Base-by-base conservation (phyloP, 2,797 vertebrate species). In the Oceanodroma leucorhoa region DNA sequence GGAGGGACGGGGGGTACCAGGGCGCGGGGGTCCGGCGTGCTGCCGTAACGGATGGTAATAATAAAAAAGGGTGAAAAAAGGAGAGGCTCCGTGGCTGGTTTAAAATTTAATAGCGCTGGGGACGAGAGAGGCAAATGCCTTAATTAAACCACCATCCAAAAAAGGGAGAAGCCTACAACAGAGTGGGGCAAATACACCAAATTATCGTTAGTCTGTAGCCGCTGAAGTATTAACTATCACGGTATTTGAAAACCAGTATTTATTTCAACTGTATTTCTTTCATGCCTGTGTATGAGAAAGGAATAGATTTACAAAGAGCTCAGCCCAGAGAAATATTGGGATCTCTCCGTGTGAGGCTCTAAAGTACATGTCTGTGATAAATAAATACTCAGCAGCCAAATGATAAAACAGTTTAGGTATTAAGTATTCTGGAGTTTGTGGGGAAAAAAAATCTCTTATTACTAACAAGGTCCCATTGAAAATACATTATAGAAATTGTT, bases 91-190 rank as follows among this genome's bases (percentile, higher is more conserved):
- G 2, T 58, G 78, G 58, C 83, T 89, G 93, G 94, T 90, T 96
- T 93, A 96, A 96, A 97, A 96, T 95, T 73, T 93, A 95, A 97
- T 92, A 93, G 93, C 87, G 34, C 14, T 55, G 92, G 82, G 86
- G 96, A 93, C 91, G 87, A 87, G 84, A 95, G 77, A 69, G 50
- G 71, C 70, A 94, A 95, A 93, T 79, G 82, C 64, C 57, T 93
- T 94, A 91, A 97, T 97, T 94, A 95, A 61, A 91, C 21, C 67
- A 50, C 67, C 30, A 43, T 84, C 84, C 64, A 81, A 89, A 75
- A 80, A 36, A 66, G 66, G 90, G 64, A 75, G 88, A 90, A 94
- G 77, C 72, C 83, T 62, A 51, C 43, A 34, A 43, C 58, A 54
- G 83, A 92, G 45, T 61, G 67, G 88, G 87, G 46, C 84, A 87